Evolutionary conservation across 2,113 vertebrate species (phyloP).

Genomic region (Indicator maculatus): DNA sequence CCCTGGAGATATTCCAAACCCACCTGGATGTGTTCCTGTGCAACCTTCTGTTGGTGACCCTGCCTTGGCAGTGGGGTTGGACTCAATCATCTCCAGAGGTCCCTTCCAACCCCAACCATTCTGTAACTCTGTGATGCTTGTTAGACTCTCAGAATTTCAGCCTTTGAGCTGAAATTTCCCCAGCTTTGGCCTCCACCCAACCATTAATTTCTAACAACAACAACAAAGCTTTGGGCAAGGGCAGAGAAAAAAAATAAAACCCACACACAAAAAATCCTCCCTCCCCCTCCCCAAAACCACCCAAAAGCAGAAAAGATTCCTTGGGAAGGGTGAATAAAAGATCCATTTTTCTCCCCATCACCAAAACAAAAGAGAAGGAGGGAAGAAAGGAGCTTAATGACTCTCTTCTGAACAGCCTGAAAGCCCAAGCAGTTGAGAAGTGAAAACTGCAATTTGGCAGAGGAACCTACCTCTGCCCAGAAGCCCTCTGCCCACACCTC

Average conservation of each 20-base stretch:
- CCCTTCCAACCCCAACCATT: not conserved
- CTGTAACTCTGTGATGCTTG: not conserved
- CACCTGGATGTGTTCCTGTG: no score
- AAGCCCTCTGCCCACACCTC: not conserved
- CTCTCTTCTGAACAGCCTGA: not conserved
- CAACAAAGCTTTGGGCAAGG: not conserved
- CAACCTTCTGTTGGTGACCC: no score
- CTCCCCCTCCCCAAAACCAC: not conserved
- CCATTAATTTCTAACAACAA: not conserved
- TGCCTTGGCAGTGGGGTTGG: no score
- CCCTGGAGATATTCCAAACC: no score
- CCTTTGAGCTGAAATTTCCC: not conserved
- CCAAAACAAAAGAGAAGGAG: not conserved
- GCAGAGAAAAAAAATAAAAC: accelerated
- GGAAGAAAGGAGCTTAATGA: not conserved
- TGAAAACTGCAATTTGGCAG: not conserved
- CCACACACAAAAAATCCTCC: no score
- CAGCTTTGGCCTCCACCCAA: not conserved
- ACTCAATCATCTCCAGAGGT: no score
- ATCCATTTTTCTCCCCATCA: not conserved
- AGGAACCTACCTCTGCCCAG: not conserved
- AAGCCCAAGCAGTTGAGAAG: not conserved
- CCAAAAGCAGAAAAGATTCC: not conserved
- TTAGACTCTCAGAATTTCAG: not conserved
- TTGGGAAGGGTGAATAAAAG: not conserved